phyloP scores from a whole-genome alignment of 2,797 vertebrate genomes.

The Podarcis siculus region DNA sequence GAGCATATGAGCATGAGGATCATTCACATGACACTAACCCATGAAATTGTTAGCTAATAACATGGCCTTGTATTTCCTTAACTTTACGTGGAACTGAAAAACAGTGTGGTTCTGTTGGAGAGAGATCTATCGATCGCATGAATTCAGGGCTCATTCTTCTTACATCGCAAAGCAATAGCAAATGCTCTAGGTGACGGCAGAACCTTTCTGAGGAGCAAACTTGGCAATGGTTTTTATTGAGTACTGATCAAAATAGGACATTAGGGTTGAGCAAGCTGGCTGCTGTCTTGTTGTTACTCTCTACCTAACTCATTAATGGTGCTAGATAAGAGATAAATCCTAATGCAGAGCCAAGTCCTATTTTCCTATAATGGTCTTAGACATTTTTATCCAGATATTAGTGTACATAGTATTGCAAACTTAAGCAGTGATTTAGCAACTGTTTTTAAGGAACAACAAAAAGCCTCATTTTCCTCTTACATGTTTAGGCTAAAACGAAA shows the following conservation, averaged over 20 bases:
- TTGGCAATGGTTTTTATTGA: neutral
- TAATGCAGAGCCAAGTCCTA: too few relatives aligned
- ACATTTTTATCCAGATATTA: too few relatives aligned
- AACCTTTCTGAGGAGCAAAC: neutral
- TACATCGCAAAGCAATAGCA: neutral
- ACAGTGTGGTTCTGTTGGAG: neutral
- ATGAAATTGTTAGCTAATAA: neutral
- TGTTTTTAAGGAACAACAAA: neutral
- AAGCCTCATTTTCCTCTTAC: slow-evolving; percentile 25
- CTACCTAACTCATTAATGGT: neutral
- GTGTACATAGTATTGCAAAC: neutral
- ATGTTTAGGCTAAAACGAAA: slow-evolving; percentile 92
- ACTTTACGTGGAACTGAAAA: neutral
- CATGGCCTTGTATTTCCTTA: neutral
- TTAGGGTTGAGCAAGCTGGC: neutral
- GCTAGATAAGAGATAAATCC: neutral
- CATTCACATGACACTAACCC: neutral
- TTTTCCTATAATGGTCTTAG: neutral
- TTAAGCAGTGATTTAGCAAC: neutral
- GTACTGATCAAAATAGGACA: neutral
- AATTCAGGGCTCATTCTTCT: neutral
- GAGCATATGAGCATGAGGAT: neutral
- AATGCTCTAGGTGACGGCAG: neutral
- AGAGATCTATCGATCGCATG: neutral
- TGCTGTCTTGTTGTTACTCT: neutral